Conservation (phyloP, 1,140 invertebrate species). For the Drosophila oshimai region DNA sequence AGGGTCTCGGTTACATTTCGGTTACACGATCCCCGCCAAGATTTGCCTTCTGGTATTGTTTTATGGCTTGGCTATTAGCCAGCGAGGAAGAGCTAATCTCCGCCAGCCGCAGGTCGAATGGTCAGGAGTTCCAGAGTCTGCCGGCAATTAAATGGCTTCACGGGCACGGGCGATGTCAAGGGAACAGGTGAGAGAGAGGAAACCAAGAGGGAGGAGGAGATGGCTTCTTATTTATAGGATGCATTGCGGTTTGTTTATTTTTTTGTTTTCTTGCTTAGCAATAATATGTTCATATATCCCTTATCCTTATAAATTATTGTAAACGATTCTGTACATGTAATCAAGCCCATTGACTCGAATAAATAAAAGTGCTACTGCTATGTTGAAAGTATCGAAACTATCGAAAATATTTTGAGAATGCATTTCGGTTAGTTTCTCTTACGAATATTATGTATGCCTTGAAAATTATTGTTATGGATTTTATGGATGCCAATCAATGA, state of each 20-base stretch:
- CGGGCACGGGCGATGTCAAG: slow-evolving; percentile 7
- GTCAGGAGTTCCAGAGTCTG: slow-evolving; percentile 20
- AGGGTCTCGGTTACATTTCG: slow-evolving; percentile 36
- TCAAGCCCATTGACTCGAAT: too few species aligned
- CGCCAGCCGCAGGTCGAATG: slow-evolving; percentile 16
- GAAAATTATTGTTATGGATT: too few species aligned
- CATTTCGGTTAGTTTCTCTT: too few species aligned
- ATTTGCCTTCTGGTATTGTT: slow-evolving; percentile 56
- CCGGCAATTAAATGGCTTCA: slow-evolving; percentile 71
- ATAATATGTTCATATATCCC: too few species aligned
- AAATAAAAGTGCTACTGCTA: too few species aligned
- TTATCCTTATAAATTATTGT: background rate
- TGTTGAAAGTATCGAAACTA: too few species aligned
- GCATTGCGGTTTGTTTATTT: slow-evolving; percentile 12
- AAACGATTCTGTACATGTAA: too few species aligned
- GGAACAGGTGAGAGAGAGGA: slow-evolving; percentile 2
- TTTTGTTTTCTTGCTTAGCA: background rate
- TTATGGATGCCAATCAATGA: too few species aligned
- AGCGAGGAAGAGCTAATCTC: slow-evolving; percentile 46
- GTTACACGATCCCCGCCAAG: slow-evolving; percentile 34
- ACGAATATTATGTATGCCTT: too few species aligned
- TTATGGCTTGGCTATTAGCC: slow-evolving; percentile 75
- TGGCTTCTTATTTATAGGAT: slow-evolving; percentile 32
- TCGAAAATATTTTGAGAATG: too few species aligned
- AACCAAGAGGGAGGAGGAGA: background rate